Evolutionary conservation across 2,888 invertebrate species (phyloP).

Genomic region (Agapetus fuscipes): DNA sequence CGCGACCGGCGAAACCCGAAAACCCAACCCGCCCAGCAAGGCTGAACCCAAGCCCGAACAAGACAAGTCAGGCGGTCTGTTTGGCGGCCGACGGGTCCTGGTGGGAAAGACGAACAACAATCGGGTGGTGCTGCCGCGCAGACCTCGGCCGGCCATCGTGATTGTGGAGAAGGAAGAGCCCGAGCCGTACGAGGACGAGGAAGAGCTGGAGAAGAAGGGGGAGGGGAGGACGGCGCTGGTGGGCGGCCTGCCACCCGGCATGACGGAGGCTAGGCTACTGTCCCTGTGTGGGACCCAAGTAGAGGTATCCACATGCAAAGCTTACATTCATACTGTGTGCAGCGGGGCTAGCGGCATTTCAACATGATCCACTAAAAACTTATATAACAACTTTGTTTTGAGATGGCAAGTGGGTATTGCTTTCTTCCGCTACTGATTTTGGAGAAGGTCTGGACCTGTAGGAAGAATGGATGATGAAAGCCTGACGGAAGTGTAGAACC

Average conservation of each 20-base stretch:
- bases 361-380: no score
- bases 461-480: no score
- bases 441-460: no score
- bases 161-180: constrained; percentile 16
- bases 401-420: no score
- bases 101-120: constrained; percentile 7
- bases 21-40: background rate
- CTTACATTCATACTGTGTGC: background rate
- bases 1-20: constrained; percentile 3
- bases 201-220: constrained; percentile 12
- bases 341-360: background rate
- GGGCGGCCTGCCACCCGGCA: constrained; percentile 36
- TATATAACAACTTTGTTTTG: no score
- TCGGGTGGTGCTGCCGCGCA: constrained; percentile 16
- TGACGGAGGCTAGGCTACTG: constrained; percentile 37
- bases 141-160: constrained; percentile 12
- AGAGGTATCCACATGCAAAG: constrained; percentile 34
- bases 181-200: constrained; percentile 21
- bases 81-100: constrained; percentile 8
- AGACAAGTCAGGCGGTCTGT: constrained; percentile 4
- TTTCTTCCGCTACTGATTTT: no score
- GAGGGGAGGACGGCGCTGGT: constrained; percentile 28
- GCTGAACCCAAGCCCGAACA: background rate
- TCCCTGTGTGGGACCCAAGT: constrained; percentile 37
- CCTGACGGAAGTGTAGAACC: no score